phyloP scores from a whole-genome alignment of 2,797 vertebrate species.

The Arremon brunneinucha region DNA sequence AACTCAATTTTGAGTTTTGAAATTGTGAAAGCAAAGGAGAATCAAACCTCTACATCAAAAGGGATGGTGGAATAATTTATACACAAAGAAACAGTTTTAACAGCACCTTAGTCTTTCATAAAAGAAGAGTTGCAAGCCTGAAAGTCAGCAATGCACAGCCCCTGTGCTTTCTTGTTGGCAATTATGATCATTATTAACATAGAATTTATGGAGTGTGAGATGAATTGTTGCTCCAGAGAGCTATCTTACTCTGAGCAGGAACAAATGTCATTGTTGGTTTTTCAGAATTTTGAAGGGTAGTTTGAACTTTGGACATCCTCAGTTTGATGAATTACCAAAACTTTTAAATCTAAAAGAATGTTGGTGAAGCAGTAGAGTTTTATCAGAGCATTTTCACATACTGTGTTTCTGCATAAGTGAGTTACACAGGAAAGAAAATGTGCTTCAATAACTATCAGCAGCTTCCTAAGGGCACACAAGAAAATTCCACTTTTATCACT shows the following conservation, averaged over 20 bases:
- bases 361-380: neutral
- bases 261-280: neutral
- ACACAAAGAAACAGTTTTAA: neutral
- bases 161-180: neutral
- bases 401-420: neutral
- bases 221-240: neutral
- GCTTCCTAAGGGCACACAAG: neutral
- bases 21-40: neutral
- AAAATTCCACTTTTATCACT: neutral
- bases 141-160: neutral
- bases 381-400: neutral
- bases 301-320: neutral
- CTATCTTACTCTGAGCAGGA: neutral
- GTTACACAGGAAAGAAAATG: neutral
- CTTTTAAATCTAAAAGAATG: neutral
- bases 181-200: neutral
- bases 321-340: neutral
- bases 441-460: neutral
- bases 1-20: neutral
- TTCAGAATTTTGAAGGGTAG: neutral
- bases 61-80: neutral
- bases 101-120: neutral
- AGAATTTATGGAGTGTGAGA: neutral
- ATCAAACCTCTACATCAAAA: neutral
- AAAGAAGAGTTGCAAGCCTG: neutral